Base-by-base conservation (phyloP, 37 sponge, comb jelly and placozoan genomes). In the Chondrilla cf. caribensis region DNA sequence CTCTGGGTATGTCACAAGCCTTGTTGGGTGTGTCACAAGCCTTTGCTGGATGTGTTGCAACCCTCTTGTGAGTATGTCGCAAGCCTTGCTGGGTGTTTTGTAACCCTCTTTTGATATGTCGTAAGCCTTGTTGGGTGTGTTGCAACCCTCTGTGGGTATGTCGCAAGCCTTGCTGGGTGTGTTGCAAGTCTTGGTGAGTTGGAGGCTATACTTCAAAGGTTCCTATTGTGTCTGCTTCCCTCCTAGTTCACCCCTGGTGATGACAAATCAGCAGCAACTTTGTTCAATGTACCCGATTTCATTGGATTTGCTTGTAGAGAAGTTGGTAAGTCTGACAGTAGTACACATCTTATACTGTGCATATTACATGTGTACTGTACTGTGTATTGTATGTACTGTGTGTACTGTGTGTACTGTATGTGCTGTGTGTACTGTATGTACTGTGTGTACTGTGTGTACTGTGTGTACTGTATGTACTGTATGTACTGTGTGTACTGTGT, bases 261-360 rank as follows among this genome's bases (percentile, higher is more conserved):
- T 42, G 51, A 66, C 14, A 87, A 59, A 7, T 80, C 82, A 31
- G 95, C 75, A 25, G 85, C 80, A 2, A 87, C 85, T 51, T 65
- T 97, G 35, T 97, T 97, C 78, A 70, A 89, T 28, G 92, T 97
- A 40, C 97, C 97, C 9, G 97, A 97, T 82, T 97, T 97, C 80
- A 94, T 97, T 60, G 97, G 97, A 28, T 93, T 93, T 82, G 95
- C 92, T 22, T 91, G 92, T 58, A 58, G 96, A 36, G 91, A 95
- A 81, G 86, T 95, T 33, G 91, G 91, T 83, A 39, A 80, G 89
- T 75, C 29, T 6, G 11, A 14, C 51, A 47, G 11, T 11, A 14
- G 51, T 47, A 14, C 11, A 28, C 4, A 26, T 67, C 31, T 31
- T 29, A 6, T 67, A 33, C 35, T 4, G 17, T 29, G 3, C 2